Conservation (phyloP, 2,888 invertebrate genomes). For the Ophion costatus region DNA sequence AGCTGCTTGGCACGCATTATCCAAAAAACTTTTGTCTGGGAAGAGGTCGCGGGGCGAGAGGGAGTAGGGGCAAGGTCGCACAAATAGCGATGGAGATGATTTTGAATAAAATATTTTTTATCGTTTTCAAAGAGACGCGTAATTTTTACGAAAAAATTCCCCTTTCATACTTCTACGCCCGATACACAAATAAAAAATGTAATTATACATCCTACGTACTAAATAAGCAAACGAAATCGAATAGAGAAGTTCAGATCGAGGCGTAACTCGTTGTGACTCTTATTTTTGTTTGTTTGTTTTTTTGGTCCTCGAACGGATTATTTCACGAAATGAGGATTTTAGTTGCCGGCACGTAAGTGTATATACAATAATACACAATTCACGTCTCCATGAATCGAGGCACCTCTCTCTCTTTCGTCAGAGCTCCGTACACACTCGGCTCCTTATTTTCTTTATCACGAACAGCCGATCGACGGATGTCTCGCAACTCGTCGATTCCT, state of each 20-base stretch:
- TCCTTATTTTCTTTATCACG: slow-evolving; percentile 71
- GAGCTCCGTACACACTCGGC: slow-evolving; percentile 26
- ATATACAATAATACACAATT: slow-evolving; percentile 17
- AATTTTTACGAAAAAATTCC: too few species aligned
- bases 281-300: too few species aligned
- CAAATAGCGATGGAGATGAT: too few species aligned
- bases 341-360: not conserved
- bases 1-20: too few species aligned
- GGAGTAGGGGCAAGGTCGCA: too few species aligned
- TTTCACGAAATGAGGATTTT: not conserved
- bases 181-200: not conserved
- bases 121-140: too few species aligned
- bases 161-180: too few species aligned
- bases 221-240: not conserved
- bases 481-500: slow-evolving; percentile 76
- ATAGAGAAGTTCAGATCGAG: not conserved
- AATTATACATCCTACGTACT: not conserved
- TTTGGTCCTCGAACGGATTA: not conserved
- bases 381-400: slow-evolving; percentile 21
- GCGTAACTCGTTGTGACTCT: not conserved
- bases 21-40: too few species aligned
- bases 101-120: too few species aligned
- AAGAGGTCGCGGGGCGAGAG: too few species aligned
- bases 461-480: slow-evolving; percentile 79
- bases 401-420: slow-evolving; percentile 47